Evolutionary conservation across 2,113 vertebrate species (phyloP).

Genomic region (Chionodraco myersi): DNA sequence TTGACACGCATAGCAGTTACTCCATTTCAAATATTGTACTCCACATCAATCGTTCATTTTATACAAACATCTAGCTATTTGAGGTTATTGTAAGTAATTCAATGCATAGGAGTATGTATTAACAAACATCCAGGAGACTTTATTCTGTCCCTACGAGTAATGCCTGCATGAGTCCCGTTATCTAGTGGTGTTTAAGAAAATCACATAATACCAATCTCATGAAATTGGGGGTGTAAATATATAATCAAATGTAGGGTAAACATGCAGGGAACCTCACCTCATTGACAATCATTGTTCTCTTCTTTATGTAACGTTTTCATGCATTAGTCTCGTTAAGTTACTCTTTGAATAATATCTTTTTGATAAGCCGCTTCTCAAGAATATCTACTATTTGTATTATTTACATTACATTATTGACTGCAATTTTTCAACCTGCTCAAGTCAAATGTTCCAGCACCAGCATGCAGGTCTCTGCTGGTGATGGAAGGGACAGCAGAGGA

Average conservation of each 20-base stretch:
- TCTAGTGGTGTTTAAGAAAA: background rate
- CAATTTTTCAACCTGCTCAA: background rate
- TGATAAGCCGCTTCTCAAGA: no score
- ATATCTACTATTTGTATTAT: background rate
- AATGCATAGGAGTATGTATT: background rate
- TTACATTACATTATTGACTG: no score
- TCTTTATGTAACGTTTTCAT: background rate
- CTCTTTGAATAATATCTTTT: no score
- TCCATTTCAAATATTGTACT: background rate
- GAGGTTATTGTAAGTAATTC: no score
- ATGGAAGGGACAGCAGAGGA: background rate
- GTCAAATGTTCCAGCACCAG: background rate
- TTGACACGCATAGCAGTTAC: background rate
- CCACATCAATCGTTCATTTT: background rate
- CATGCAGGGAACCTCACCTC: background rate
- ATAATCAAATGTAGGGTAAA: no score
- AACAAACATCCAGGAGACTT: background rate
- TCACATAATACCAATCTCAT: no score
- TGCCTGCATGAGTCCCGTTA: background rate
- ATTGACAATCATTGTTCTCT: background rate
- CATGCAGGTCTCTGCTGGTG: no score
- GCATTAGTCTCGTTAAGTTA: no score
- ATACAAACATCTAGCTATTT: no score
- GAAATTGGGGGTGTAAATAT: no score
- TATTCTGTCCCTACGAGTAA: background rate